phyloP scores from a whole-genome alignment of 2,888 invertebrate species.

The Amphipyra berbera region DNA sequence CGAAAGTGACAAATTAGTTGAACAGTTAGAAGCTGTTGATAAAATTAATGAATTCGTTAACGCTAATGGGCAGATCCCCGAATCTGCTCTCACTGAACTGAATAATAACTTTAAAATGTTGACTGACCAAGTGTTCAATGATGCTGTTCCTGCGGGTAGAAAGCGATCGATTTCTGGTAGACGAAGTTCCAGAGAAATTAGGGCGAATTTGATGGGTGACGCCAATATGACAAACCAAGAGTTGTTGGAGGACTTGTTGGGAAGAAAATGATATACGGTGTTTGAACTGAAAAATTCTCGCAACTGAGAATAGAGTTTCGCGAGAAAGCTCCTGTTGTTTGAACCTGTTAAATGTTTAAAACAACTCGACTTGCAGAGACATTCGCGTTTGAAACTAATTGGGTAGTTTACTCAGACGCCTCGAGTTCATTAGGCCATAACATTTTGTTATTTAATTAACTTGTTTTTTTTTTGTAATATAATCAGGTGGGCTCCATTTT shows the following conservation, averaged over 20 bases:
- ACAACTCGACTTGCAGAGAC: conserved; percentile 21
- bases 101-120: conserved; percentile 85
- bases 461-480: conserved; percentile 14
- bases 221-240: conserved; percentile 82
- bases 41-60: conserved; percentile 86
- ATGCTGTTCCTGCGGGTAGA: conserved; percentile 62
- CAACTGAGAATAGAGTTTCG: conserved; percentile 15
- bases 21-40: conserved; percentile 87
- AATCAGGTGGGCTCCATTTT: not conserved
- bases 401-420: conserved; percentile 31
- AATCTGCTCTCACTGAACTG: conserved; percentile 75
- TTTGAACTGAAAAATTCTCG: conserved; percentile 21
- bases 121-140: conserved; percentile 76
- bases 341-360: conserved; percentile 40
- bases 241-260: conserved; percentile 81
- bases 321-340: conserved; percentile 9
- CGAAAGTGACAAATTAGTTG: conserved; percentile 85
- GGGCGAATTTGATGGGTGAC: conserved; percentile 76
- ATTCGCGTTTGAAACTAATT: conserved; percentile 27
- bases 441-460: conserved; percentile 27
- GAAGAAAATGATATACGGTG: conserved; percentile 81
- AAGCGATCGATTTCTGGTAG: conserved; percentile 79
- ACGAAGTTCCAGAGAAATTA: conserved; percentile 69
- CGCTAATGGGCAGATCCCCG: conserved; percentile 73
- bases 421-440: conserved; percentile 38